These are phyloP conservation scores for Cardinalis cardinalis DNA, from an alignment of 2,113 vertebrate species.

Conservation along the genomic window DNA sequence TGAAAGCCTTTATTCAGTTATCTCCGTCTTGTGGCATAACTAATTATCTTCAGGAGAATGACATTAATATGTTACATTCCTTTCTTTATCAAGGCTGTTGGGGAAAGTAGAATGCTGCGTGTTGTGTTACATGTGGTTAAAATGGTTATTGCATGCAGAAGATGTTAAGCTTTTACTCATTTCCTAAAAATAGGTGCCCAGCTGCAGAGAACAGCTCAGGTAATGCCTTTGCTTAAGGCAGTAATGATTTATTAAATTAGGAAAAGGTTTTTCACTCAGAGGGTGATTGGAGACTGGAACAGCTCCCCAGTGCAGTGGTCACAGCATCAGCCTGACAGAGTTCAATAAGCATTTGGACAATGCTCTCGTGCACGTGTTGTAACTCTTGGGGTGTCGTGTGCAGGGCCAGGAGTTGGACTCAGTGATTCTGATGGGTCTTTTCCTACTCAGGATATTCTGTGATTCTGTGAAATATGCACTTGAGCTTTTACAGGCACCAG, in stretches of 20 bases:
- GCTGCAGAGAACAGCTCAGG: not conserved
- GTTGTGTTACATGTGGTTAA: not conserved
- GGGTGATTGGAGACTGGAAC: not conserved
- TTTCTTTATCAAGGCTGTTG: not conserved
- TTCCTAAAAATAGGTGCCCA: not conserved
- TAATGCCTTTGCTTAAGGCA: not conserved
- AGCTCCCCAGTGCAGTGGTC: too few relatives aligned
- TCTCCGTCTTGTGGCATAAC: not conserved
- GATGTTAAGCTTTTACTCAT: not conserved
- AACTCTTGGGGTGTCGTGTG: rapidly evolving
- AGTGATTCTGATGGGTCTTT: not conserved
- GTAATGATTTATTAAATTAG: not conserved
- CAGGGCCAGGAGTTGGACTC: not conserved
- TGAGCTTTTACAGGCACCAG: not conserved
- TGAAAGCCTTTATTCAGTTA: not conserved
- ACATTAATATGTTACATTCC: not conserved
- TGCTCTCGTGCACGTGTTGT: rapidly evolving
- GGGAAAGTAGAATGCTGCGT: not conserved
- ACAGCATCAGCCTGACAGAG: not conserved
- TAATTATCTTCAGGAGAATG: not conserved
- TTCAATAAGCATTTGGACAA: rapidly evolving
- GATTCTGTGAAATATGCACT: not conserved
- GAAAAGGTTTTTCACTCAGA: too few relatives aligned
- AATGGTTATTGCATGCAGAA: not conserved
- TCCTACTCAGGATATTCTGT: not conserved